These are phyloP conservation scores for Prorops nasuta DNA, from an alignment of 1,140 invertebrate genomes.

Conservation along the genomic window DNA sequence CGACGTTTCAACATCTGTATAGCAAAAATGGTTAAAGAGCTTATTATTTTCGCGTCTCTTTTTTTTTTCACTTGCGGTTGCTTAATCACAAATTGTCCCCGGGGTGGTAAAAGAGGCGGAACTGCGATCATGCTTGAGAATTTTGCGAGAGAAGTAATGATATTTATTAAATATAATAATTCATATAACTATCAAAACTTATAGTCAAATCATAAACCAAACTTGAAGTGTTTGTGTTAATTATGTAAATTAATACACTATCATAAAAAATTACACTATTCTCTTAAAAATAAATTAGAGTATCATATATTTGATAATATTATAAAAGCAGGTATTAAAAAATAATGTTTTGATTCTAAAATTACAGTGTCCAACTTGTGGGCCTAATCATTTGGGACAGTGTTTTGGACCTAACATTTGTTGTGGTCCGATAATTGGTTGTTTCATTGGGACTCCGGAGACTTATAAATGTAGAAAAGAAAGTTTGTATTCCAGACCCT, in stretches of 20 bases:
- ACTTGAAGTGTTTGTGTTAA: neutral
- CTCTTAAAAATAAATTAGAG: too few species aligned
- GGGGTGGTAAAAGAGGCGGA: slow-evolving; percentile 56
- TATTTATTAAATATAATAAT: slow-evolving; percentile 6
- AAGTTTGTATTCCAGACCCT: slow-evolving; percentile 45
- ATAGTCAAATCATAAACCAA: slow-evolving; percentile 2
- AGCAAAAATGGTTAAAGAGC: too few species aligned
- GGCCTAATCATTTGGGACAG: slow-evolving; percentile 52
- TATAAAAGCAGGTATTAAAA: too few species aligned
- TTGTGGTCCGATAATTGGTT: slow-evolving; percentile 56
- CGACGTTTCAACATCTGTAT: too few species aligned
- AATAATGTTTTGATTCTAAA: too few species aligned
- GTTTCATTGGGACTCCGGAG: slow-evolving; percentile 54
- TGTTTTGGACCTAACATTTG: slow-evolving; percentile 60
- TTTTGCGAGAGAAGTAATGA: slow-evolving; percentile 39
- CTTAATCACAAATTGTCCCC: slow-evolving; percentile 59
- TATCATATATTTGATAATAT: too few species aligned
- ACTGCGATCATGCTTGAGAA: slow-evolving; percentile 37
- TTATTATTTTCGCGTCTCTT: slow-evolving; percentile 23
- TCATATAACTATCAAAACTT: slow-evolving; percentile 2
- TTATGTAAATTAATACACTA: too few species aligned
- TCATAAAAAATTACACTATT: too few species aligned
- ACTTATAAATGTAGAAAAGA: slow-evolving; percentile 54
- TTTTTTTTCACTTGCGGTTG: slow-evolving; percentile 43
- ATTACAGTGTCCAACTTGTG: slow-evolving; percentile 54